Conservation (phyloP, 2,888 invertebrate genomes). For the Sesia apiformis region DNA sequence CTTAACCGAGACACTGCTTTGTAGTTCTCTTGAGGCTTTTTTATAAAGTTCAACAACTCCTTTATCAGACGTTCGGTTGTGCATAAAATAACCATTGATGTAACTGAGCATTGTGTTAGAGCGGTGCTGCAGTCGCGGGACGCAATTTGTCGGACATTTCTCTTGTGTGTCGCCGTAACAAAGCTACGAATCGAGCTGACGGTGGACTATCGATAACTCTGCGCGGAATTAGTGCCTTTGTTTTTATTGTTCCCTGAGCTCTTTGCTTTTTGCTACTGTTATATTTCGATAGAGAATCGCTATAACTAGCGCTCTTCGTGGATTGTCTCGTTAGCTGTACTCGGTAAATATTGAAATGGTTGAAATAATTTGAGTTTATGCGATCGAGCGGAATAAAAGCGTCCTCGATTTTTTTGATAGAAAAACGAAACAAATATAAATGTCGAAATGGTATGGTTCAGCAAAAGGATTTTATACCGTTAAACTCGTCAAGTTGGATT, state of each 20-base stretch:
- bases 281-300: conserved; percentile 27
- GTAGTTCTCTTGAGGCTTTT: background rate
- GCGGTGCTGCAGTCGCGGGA: conserved; percentile 34
- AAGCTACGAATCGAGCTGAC: conserved; percentile 53
- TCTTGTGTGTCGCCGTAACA: conserved; percentile 54
- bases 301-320: conserved; percentile 29
- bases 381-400: too few relatives aligned
- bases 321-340: conserved; percentile 38
- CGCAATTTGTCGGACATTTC: conserved; percentile 63
- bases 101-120: conserved; percentile 37
- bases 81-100: conserved; percentile 55
- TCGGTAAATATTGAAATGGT: conserved; percentile 29
- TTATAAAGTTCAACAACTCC: background rate
- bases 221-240: conserved; percentile 52
- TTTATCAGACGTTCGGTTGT: conserved; percentile 20
- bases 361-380: conserved; percentile 30
- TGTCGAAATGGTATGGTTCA: too few relatives aligned
- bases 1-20: too few relatives aligned
- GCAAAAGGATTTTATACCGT: background rate
- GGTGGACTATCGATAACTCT: conserved; percentile 50
- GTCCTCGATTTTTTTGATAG: background rate
- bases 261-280: conserved; percentile 11
- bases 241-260: conserved; percentile 28
- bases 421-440: background rate
- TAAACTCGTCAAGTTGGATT: background rate